Evolutionary conservation across 2,797 vertebrate genomes (phyloP).

Genomic region (Squalus acanthias): DNA sequence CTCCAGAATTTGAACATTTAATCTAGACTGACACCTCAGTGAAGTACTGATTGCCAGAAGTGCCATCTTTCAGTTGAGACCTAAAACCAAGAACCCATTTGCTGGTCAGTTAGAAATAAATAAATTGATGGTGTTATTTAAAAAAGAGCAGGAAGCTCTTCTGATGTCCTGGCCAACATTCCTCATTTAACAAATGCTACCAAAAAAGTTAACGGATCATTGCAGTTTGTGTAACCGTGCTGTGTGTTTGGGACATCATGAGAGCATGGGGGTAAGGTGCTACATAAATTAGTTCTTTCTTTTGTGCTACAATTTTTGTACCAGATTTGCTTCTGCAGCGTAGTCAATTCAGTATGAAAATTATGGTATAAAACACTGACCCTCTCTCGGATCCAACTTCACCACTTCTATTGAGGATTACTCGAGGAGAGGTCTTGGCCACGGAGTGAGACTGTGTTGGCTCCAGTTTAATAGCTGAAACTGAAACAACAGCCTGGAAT

Average conservation of each 20-base stretch:
- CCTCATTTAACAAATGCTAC: conserved; percentile 7
- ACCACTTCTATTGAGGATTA: neutral
- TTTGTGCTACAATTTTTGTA: neutral
- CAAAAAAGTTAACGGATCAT: neutral
- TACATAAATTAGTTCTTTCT: neutral
- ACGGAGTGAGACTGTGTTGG: neutral
- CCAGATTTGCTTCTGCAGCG: neutral
- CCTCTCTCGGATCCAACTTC: neutral
- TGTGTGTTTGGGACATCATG: neutral
- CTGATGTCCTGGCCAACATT: neutral
- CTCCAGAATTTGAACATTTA: neutral
- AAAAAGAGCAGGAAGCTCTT: neutral
- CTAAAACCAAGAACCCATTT: neutral
- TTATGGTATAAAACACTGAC: neutral
- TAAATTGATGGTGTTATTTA: neutral
- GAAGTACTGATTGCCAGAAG: neutral
- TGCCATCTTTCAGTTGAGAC: neutral
- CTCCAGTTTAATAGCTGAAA: conserved; percentile 2
- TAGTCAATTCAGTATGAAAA: neutral
- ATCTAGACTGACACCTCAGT: neutral
- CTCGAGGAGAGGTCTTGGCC: neutral
- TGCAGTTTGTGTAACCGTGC: neutral
- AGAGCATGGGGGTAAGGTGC: neutral
- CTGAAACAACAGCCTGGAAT: neutral
- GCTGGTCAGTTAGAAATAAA: neutral